Base-by-base conservation (phyloP, 2,797 vertebrate genomes). In the Darevskia nairensis region DNA sequence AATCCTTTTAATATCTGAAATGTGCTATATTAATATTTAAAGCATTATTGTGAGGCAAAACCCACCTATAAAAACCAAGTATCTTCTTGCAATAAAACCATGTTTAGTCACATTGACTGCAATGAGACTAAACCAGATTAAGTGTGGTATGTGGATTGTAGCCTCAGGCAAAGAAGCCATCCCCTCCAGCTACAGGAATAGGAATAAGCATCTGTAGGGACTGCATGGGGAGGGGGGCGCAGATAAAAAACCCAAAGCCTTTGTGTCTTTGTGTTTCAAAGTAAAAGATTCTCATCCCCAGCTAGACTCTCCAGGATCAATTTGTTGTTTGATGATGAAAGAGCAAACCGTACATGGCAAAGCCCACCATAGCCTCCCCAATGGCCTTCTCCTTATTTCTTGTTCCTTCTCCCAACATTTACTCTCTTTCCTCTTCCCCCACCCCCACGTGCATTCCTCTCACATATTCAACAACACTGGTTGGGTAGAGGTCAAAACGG, bases 291-390 rank as follows among this genome's bases (percentile, higher is more conserved):
- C 78, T 61, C 79, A 10, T 75, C 79, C 21, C 50, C 10, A 39
- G 85, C 44, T 10, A 55, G 46, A 69, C 46, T 61, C 78, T 44
- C 50, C 72, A 29, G 29, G 77, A 80, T 81, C 50, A 74, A 75
- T 87, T 81, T 74, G 86, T 74, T 74, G 69, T 87, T 81, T 74
- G 86, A 81, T 61, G 86, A 64, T 87, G 68, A 87, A 87, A 87
- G 78, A n/a, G 27, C 77, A 55, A 61, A 17, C 9, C 1, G 10
- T 19, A 19, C 44, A 3, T 3, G 23, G 64, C 11, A 6, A 23
- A 35, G n/a, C 64, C 85, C 64, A 86, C 13, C 64, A 2, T 35
- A 11, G 27, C 69, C 61, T 79, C 44, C 32, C 66, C 25, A 15
- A 13, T 6, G 50, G 89, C 4, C 8, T 17, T 39, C 17, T 23